Base-by-base conservation (phyloP, 2,888 invertebrate genomes). In the Teleiodes luculella region DNA sequence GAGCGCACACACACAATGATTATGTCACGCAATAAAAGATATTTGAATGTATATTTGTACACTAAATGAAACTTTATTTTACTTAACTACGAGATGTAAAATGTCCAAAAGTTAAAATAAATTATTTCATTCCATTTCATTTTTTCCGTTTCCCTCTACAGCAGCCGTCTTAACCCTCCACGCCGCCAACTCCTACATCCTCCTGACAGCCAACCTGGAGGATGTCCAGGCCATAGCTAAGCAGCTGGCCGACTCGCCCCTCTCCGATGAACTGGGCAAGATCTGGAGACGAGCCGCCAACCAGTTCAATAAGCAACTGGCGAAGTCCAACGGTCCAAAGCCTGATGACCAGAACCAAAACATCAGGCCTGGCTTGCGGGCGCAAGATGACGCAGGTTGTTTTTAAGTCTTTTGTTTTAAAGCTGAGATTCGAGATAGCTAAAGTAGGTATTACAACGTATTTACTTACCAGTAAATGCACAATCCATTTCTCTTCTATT, bases 141-240 rank as follows among this genome's bases (percentile, higher is more conserved):
- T 14, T n/a, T n/a, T n/a, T 3, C 14, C 13, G 37, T 3, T 43
- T 20, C 6, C 11, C n/a, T 43, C 11, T n/a, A 4, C 5, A 56
- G 56, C 46, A 10, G 20, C 37, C 3, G 6, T 60, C n/a, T 16
- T 68, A 5, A 37, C 62, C 6, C 50, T 74, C 35, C 67, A 75
- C 14, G 57, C 60, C 3, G 62, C 59, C 1, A 60, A 74, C 35
- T 65, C 72, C 4, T 85, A 85, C 65, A 72, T 86, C 31, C 69
- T 86, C 0, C 66, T 86, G 20, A 83, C 83, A 0, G 85, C 85
- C 0, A 81, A 78, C 57, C 57, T 83, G 51, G 84, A 86, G 0
- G 85, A 84, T 43, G 68, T 86, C 0, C 71, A 79, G 5, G 60
- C 71, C 0, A 63, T 85, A 10, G 76, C 72, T 7, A 70, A 72